Conservation (phyloP, 2,888 invertebrate genomes). For the Eupithecia inturbata region DNA sequence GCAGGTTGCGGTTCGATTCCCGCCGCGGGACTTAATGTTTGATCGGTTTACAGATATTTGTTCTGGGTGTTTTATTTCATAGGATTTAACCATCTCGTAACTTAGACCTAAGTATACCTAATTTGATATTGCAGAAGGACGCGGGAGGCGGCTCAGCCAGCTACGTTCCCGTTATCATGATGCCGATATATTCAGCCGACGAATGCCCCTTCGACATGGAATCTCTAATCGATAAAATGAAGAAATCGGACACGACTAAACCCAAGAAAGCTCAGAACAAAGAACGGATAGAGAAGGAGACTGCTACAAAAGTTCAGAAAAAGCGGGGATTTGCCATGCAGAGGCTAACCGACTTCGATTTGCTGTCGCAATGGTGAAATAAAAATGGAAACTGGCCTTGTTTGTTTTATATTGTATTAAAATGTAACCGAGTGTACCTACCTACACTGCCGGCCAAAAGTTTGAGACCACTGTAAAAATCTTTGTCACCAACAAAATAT, state of each 20-base stretch:
- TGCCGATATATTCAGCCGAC: slow-evolving; percentile 72
- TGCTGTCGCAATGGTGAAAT: slow-evolving; percentile 71
- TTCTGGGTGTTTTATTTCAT: no score
- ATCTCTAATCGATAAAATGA: slow-evolving; percentile 65
- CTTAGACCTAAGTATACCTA: not conserved
- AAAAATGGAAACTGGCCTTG: not conserved
- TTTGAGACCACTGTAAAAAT: no score
- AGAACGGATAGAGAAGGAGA: slow-evolving; percentile 46
- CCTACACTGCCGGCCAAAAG: no score
- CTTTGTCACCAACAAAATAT: no score
- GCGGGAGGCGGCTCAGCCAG: slow-evolving; percentile 51
- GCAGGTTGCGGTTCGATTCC: not conserved
- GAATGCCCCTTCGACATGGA: slow-evolving; percentile 75
- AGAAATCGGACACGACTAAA: slow-evolving; percentile 56
- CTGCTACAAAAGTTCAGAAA: slow-evolving; percentile 61
- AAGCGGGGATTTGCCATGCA: slow-evolving; percentile 70
- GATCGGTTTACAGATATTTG: no score
- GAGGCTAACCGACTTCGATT: slow-evolving; percentile 72
- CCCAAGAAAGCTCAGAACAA: slow-evolving; percentile 50
- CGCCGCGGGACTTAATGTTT: no score
- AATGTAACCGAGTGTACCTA: no score
- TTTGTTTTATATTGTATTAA: not conserved
- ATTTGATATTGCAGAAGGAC: slow-evolving; percentile 48
- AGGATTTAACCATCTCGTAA: no score
- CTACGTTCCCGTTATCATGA: slow-evolving; percentile 75